Conservation (phyloP, 2,113 vertebrate genomes). For the Labeo rohita region DNA sequence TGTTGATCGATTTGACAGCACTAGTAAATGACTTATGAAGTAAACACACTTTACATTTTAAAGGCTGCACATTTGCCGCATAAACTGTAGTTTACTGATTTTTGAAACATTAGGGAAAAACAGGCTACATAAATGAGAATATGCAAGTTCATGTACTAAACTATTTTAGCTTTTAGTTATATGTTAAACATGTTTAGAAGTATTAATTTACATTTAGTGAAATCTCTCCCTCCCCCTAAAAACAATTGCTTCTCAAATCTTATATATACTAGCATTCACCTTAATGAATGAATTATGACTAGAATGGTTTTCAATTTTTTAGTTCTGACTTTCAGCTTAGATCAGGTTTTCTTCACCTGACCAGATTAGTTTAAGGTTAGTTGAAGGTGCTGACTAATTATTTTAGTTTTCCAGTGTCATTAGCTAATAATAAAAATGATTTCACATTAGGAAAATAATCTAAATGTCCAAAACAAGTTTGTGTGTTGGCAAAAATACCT, state of each 20-base stretch:
- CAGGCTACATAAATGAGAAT: not conserved
- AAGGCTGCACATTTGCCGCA: not conserved
- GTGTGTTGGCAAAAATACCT: not conserved
- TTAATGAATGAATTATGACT: not conserved
- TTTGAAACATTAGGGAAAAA: not conserved
- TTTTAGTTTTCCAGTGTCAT: not conserved
- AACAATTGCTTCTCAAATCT: too few relatives aligned
- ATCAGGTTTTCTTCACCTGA: not conserved
- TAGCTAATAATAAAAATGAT: not conserved
- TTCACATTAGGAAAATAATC: not conserved
- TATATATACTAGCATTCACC: not conserved
- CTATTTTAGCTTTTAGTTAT: not conserved
- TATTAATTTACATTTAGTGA: not conserved
- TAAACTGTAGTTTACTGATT: not conserved
- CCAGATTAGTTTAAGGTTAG: not conserved
- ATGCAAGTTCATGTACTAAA: not conserved
- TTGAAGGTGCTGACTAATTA: not conserved
- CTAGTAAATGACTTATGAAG: not conserved
- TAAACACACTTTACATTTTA: not conserved
- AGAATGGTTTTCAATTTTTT: too few relatives aligned
- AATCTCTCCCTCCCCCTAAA: too few relatives aligned
- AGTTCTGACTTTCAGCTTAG: not conserved
- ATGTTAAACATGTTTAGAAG: not conserved
- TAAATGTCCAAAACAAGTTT: not conserved
- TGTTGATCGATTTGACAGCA: too few relatives aligned